These are phyloP conservation scores for Percina caprodes DNA, from an alignment of 2,113 vertebrate species.

Conservation along the genomic window DNA sequence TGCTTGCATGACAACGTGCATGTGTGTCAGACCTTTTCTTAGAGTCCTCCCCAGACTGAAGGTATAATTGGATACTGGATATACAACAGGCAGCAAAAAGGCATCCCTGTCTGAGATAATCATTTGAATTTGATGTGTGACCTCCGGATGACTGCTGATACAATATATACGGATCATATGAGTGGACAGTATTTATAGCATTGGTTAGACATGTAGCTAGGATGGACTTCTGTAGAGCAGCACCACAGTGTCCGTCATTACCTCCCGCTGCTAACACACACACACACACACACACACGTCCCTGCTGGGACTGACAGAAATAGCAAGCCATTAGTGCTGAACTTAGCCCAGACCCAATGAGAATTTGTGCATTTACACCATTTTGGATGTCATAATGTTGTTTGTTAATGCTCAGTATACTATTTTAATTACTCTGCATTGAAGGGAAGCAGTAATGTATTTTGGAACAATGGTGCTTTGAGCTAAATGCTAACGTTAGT, in stretches of 20 bases:
- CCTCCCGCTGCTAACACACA: constrained; percentile 52
- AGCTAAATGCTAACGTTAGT: not conserved
- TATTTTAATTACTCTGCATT: not conserved
- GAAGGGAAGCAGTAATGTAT: no score
- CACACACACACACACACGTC: constrained; percentile 33
- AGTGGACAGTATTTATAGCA: constrained; percentile 73
- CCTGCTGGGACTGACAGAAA: constrained; percentile 61
- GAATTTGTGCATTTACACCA: constrained; percentile 7
- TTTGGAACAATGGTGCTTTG: not conserved
- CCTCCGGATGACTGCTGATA: constrained; percentile 63
- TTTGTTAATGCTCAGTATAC: not conserved
- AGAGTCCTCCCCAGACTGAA: constrained; percentile 14
- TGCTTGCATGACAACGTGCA: constrained; percentile 13
- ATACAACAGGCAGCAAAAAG: constrained; percentile 53
- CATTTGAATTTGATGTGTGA: constrained; percentile 62
- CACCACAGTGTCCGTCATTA: constrained; percentile 40
- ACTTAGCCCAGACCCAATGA: constrained; percentile 45
- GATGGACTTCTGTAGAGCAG: constrained; percentile 56
- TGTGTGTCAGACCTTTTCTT: constrained; percentile 17
- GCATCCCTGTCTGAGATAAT: constrained; percentile 64
- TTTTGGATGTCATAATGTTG: not conserved
- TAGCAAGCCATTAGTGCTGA: constrained; percentile 61
- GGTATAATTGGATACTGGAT: constrained; percentile 52
- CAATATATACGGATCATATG: constrained; percentile 67
- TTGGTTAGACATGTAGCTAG: constrained; percentile 58